Evolutionary conservation across 2,888 invertebrate species (phyloP), one percentile per base, ranked within the genome.

Genomic region (Nomada flava): DNA sequence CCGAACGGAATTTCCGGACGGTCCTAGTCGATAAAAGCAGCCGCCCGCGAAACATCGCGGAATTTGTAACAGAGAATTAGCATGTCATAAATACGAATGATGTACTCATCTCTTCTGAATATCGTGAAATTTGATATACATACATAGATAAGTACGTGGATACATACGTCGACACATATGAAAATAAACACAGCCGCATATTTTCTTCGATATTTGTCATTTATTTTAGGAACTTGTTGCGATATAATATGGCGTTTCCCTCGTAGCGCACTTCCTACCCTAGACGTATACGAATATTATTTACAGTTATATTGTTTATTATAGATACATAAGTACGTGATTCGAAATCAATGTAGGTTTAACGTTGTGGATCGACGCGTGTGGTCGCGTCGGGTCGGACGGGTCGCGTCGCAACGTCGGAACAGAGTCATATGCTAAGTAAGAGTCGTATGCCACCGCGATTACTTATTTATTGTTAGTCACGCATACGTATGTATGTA

Each of bases 11-110:
- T 26, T 2, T 26, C 75, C 82, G 87, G 67, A 52, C 80, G 75
- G 77, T 65, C 73, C 67, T 55, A 72, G 72, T 68, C 72, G 60
- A 63, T 36, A 63, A 57, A 73, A 69, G 82, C 89, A 89, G 82
- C 89, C 90, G 83, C 86, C 89, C 90, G 90, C 87, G 88, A 87
- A 88, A 90, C 88, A 88, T 90, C 89, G 90, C 89, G 89, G 92
- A 93, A 93, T 93, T 92, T 91, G 89, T 93, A 93, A 93, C 92
- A 88, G 92, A 90, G 86, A 89, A 92, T 93, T 92, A 93, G 92
- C 92, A 93, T 93, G 90, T 93, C 92, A 93, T 93, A 92, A 93
- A 93, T 93, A 92, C 90, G 91, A 91, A 93, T 92, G 83, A 70
- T 69, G 65, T 60, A 53, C 53, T 36, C 72, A 69, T 72, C 79